Conservation (phyloP, 1,140 invertebrate species). For the Dolichoris vasculosae region DNA sequence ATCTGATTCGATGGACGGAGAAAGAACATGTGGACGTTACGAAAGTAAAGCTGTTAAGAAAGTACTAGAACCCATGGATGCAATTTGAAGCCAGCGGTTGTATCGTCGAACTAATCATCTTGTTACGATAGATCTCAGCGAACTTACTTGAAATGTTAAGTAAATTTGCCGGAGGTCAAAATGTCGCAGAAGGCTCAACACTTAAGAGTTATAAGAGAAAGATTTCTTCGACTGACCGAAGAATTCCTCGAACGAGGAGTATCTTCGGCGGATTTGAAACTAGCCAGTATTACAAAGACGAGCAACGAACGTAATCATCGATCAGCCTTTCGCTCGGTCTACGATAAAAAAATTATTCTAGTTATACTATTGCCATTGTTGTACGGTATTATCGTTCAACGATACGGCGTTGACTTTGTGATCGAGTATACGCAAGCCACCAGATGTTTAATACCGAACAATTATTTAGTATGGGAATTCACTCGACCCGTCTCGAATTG, state of each 20-base stretch:
- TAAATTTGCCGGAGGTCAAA: conserved; percentile 20
- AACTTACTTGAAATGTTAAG: conserved; percentile 48
- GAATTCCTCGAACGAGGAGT: conserved; percentile 58
- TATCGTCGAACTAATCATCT: conserved; percentile 27
- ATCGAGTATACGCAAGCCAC: conserved; percentile 59
- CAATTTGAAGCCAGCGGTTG: conserved; percentile 19
- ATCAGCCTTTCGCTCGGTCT: conserved; percentile 5
- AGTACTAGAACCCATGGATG: not conserved
- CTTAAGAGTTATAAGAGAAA: conserved; percentile 56
- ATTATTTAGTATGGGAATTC: conserved; percentile 89
- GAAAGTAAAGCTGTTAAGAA: not conserved
- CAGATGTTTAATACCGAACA: conserved; percentile 84
- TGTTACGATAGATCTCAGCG: not conserved
- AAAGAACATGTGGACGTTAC: not conserved
- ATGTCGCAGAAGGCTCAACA: conserved; percentile 56
- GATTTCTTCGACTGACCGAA: conserved; percentile 59
- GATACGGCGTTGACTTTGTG: conserved; percentile 52
- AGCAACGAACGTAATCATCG: conserved; percentile 24
- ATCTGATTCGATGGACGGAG: not conserved
- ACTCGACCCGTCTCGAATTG: conserved; percentile 89
- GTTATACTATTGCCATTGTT: conserved; percentile 55
- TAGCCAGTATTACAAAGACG: conserved; percentile 2
- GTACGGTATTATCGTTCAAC: conserved; percentile 52
- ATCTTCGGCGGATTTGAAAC: conserved; percentile 57
- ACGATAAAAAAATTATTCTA: conserved; percentile 53